Percentiles rank a stretch among this genome's conserved stretches.
Conservation (phyloP, 2,888 invertebrate genomes). For the Volucella inflata region DNA sequence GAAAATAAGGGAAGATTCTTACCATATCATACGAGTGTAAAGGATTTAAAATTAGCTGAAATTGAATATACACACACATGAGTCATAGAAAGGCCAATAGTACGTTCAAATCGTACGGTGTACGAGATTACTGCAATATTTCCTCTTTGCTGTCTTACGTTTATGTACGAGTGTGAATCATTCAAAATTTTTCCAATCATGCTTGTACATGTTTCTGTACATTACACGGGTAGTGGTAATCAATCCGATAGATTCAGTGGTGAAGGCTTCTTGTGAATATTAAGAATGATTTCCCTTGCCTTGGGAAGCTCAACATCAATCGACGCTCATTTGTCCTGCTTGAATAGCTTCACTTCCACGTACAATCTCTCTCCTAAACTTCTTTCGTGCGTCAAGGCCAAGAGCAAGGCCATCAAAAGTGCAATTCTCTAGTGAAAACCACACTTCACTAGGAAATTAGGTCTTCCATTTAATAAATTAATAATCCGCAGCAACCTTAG, state of each 20-base stretch:
- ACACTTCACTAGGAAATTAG: slow-evolving; percentile 62
- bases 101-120: no score
- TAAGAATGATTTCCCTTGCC: slow-evolving; percentile 58
- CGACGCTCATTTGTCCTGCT: slow-evolving; percentile 65
- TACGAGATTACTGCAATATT: no score
- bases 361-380: slow-evolving; percentile 50
- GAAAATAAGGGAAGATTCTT: no score
- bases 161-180: no score
- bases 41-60: no score
- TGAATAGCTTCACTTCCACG: slow-evolving; percentile 71
- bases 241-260: neutral
- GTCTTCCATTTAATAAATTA: slow-evolving; percentile 66
- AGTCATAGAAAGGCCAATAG: no score
- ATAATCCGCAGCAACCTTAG: slow-evolving; percentile 62
- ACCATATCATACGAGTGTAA: no score
- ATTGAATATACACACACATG: no score
- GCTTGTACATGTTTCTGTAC: neutral
- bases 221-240: neutral
- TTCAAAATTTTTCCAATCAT: no score
- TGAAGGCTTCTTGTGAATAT: slow-evolving; percentile 41
- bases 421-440: slow-evolving; percentile 62
- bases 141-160: no score
- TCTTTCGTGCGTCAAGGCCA: slow-evolving; percentile 60
- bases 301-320: slow-evolving; percentile 33
- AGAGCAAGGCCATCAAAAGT: slow-evolving; percentile 60